Evolutionary conservation across 2,113 vertebrate species (phyloP), one percentile per base, ranked within the genome.

Genomic region (Serinus canaria): DNA sequence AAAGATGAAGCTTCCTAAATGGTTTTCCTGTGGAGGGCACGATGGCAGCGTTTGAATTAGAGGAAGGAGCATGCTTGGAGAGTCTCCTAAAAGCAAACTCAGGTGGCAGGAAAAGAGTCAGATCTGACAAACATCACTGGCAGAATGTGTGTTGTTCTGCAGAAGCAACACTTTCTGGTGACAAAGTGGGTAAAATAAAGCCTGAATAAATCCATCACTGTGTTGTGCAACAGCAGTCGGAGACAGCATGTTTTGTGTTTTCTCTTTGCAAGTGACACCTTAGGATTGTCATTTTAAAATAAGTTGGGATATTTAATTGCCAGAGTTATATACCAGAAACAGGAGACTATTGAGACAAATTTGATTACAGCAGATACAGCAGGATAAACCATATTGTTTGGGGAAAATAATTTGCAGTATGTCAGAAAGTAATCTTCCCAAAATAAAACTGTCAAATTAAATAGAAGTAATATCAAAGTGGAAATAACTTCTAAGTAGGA

Each of bases 401-500:
- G 73, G 58, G 53, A 73, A 30, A 83, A 78, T 76, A 78, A 75
- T 89, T 49, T 76, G 67, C 67, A 19, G 10, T 50, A 7, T 84
- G 69, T 90, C 83, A 78, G 60, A 81, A 63, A 74, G 50, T 62
- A 86, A 47, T 80, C 73, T 90, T 89, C 64, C 35, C 52, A 68
- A 89, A 92, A 82, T 89, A 89, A 84, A 91, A 52, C 60, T 91
- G 73, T 73, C 70, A 75, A 50, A 74, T 87, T 82, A 73, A 49
- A 39, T 67, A 76, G 66, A 83, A 83, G 41, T 77, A 83, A 58
- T 91, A 83, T n/a, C 53, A 20, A 75, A 80, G 33, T 80, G 53
- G 67, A 93, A 90, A 76, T 89, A 92, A 96, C 68, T 96, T 95
- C 62, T 95, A 93, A 92, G 76, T 81, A 68, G 60, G 41, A 47